Evolutionary conservation across 2,888 invertebrate species (phyloP).

Genomic region (Synanthedon myopaeformis): DNA sequence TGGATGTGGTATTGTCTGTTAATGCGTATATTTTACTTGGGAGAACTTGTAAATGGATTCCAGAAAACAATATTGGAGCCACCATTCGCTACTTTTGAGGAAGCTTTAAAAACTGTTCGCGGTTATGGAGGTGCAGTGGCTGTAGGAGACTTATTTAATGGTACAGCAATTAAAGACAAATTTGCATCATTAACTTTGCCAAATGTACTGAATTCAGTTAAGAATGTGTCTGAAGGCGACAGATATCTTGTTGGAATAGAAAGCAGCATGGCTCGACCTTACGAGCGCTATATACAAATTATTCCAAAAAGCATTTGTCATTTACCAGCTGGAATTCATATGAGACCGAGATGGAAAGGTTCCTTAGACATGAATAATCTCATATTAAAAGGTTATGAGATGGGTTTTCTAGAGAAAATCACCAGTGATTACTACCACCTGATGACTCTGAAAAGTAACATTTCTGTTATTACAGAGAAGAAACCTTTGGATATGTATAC

Average conservation of each 20-base stretch:
- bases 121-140: constrained; percentile 25
- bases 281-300: constrained; percentile 20
- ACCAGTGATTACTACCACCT: constrained; percentile 5
- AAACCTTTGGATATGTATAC: neutral
- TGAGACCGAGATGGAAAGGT: constrained; percentile 41
- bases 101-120: constrained; percentile 24
- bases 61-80: constrained; percentile 27
- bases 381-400: constrained; percentile 20
- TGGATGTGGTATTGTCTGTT: constrained; percentile 48
- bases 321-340: constrained; percentile 20
- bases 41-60: constrained; percentile 29
- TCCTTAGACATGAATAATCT: constrained; percentile 16
- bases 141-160: constrained; percentile 18
- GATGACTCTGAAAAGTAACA: neutral
- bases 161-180: constrained; percentile 17
- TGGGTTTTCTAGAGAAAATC: constrained; percentile 21
- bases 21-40: constrained; percentile 38
- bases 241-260: constrained; percentile 26
- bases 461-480: neutral
- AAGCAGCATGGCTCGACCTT: constrained; percentile 9
- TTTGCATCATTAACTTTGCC: constrained; percentile 13
- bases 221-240: constrained; percentile 23
- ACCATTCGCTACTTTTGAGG: constrained; percentile 19
- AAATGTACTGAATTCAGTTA: constrained; percentile 14
- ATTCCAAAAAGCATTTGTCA: constrained; percentile 19